phyloP scores from a whole-genome alignment of 1,140 invertebrate genomes.

The Acromyrmex echinatior region DNA sequence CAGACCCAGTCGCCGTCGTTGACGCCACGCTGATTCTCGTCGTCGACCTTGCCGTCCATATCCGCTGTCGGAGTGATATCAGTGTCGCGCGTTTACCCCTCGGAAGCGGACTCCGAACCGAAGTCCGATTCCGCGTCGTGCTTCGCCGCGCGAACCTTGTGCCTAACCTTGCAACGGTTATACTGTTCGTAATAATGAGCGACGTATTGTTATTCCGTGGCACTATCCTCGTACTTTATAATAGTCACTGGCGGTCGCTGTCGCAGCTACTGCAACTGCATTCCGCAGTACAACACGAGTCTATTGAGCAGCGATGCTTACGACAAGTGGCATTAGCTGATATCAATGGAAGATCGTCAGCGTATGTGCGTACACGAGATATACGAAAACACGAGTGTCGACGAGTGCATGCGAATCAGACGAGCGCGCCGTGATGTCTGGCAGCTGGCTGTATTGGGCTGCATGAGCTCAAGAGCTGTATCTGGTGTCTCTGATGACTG shows the following conservation, averaged over 20 bases:
- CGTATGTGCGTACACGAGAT: neutral
- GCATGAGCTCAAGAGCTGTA: neutral
- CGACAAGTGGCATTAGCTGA: neutral
- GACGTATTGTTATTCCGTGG: neutral
- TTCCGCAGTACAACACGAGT: neutral
- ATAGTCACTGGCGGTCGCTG: too few relatives aligned
- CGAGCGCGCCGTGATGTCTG: conserved; percentile 30
- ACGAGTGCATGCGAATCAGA: neutral
- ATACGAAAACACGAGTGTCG: too few relatives aligned
- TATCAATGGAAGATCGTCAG: neutral
- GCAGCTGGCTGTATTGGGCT: neutral
- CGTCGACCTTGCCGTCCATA: conserved; percentile 83
- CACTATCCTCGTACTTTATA: neutral
- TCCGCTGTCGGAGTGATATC: neutral
- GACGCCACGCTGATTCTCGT: conserved; percentile 80
- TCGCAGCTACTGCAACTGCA: neutral
- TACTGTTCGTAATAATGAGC: neutral
- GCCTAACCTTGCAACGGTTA: neutral
- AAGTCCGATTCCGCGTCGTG: neutral
- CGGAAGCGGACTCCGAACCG: neutral
- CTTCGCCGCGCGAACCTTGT: neutral
- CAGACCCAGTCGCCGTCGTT: conserved; percentile 86
- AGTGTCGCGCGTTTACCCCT: neutral
- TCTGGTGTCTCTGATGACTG: neutral
- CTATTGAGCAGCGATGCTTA: too few relatives aligned